A percentile compares a stretch with the other conserved stretches of the same genome.
phyloP scores from a whole-genome alignment of 2,113 vertebrate genomes.

The Sander vitreus region DNA sequence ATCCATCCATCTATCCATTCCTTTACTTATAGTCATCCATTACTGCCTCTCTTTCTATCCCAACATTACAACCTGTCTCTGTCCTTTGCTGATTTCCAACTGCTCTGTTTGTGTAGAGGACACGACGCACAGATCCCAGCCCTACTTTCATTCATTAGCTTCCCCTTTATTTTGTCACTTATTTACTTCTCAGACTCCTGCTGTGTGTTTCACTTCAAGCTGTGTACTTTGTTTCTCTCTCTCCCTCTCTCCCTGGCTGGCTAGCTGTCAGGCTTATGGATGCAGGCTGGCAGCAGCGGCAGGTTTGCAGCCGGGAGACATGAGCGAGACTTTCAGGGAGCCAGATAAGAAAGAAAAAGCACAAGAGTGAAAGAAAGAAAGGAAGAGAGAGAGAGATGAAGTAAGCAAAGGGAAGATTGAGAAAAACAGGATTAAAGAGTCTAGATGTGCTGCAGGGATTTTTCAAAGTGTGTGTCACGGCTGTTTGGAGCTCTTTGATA shows the following conservation, averaged over 20 bases:
- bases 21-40: conserved; percentile 24
- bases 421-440: conserved; percentile 67
- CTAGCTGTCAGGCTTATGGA: conserved; percentile 41
- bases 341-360: conserved; percentile 30
- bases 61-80: background rate
- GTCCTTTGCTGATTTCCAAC: conserved; percentile 16
- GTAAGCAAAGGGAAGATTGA: conserved; percentile 58
- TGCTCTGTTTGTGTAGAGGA: conserved; percentile 20
- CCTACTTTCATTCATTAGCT: conserved; percentile 27
- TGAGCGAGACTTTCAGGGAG: conserved; percentile 35
- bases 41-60: background rate
- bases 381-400: conserved; percentile 42
- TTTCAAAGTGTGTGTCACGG: conserved; percentile 52
- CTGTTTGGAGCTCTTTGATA: conserved; percentile 60
- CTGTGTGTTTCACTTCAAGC: conserved; percentile 58
- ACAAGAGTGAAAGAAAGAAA: conserved; percentile 12
- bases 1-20: conserved; percentile 31
- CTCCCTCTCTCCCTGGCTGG: conserved; percentile 1
- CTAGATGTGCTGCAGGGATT: conserved; percentile 62
- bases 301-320: conserved; percentile 44
- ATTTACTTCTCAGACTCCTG: conserved; percentile 38
- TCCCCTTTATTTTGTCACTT: conserved; percentile 30
- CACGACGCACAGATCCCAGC: conserved; percentile 5
- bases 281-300: conserved; percentile 36
- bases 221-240: conserved; percentile 35